Conservation (phyloP, 2,113 vertebrate genomes). For the Dasyprocta punctata region DNA sequence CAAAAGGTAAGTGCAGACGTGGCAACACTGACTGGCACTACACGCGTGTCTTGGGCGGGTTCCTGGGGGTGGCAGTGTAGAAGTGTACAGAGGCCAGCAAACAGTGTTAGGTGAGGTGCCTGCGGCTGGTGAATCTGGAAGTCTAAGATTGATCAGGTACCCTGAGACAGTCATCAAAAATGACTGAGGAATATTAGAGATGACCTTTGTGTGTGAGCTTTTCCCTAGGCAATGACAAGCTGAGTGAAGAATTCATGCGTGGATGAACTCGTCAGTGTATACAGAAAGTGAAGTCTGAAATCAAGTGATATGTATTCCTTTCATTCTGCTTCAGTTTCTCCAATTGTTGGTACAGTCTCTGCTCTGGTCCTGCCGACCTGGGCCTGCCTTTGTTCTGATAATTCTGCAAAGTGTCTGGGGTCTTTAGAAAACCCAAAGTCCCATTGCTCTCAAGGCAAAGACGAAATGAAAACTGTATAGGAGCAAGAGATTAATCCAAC, state of each 20-base stretch:
- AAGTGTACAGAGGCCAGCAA: neutral
- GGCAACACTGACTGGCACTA: neutral
- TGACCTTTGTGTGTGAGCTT: neutral
- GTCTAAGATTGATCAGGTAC: neutral
- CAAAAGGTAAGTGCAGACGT: neutral
- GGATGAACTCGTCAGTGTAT: neutral
- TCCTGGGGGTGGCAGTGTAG: accelerated
- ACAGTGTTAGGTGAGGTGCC: neutral
- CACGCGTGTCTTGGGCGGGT: neutral
- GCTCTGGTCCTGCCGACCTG: neutral
- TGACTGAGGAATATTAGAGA: neutral
- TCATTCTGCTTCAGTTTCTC: neutral
- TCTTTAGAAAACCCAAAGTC: neutral
- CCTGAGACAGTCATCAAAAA: neutral
- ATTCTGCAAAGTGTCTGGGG: neutral
- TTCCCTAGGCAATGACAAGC: neutral
- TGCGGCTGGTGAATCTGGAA: neutral
- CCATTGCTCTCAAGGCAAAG: neutral
- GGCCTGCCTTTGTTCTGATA: neutral
- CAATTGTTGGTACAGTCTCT: neutral
- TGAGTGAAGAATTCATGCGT: neutral
- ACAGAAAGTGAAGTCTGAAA: neutral
- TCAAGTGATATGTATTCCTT: neutral
- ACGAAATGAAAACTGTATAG: neutral
- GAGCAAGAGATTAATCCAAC: neutral